Evolutionary conservation across 2,888 invertebrate species (phyloP), one percentile per base, ranked within the genome.

Genomic region (Hirtodrosophila confusa): DNA sequence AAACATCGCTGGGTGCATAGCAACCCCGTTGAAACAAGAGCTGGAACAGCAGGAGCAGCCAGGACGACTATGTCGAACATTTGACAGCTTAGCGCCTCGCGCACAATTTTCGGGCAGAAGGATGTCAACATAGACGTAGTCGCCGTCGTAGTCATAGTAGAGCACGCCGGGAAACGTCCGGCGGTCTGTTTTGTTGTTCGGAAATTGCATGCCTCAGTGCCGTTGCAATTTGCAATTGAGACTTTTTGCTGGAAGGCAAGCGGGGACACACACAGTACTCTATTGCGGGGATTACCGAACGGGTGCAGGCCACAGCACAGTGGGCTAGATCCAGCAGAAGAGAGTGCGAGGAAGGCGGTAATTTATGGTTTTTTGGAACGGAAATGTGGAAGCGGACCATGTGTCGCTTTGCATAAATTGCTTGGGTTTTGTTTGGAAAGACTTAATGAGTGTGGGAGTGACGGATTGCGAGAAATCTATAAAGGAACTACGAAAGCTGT

Each of bases 51-150:
- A 64, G 73, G 43, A 56, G 55, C 69, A 45, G 23, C 60, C 66
- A 56, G 71, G 51, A 62, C 70, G 37, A 69, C 63, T 60, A 67
- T 45, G 68, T 69, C 66, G 72, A 83, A 83, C 85, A 83, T 83
- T 82, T 87, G 88, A 86, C 86, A 84, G 88, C 88, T 86, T 87
- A 88, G 80, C 85, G 89, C 83, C 80, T 80, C 72, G 75, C 77
- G 60, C 62, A 67, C 57, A 65, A 47, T 55, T 65, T 61, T 49
- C 41, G 31, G 11, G n/a, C 24, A 55, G 23, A 54, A 50, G 53
- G 39, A 63, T 72, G 72, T 72, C 56, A 57, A 44, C 69, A 51
- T 50, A 11, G 31, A 31, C 31, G 31, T 31, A 31, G 31, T 31
- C 9, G 8, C 7, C 4, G 60, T 12, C 39, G 41, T 41, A 24